These are phyloP conservation scores for Macrotrachela quadricornifera DNA, from an alignment of 1,140 invertebrate species.

Conservation along the genomic window DNA sequence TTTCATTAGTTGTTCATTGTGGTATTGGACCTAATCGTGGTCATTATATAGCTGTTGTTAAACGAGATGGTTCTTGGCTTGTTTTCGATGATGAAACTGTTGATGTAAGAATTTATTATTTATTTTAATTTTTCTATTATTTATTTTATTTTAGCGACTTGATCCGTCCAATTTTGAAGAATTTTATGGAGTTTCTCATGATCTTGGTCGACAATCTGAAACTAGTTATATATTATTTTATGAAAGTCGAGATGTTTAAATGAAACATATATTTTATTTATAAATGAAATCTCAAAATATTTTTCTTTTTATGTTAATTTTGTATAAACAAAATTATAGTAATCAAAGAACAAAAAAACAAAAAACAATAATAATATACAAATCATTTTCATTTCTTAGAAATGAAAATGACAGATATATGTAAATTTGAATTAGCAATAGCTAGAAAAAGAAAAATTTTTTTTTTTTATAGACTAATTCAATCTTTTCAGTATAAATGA, in stretches of 20 bases:
- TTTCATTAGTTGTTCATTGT: slow-evolving; percentile 96
- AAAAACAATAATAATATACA: no score
- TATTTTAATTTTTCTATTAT: slow-evolving; percentile 6
- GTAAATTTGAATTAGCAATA: no score
- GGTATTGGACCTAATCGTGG: slow-evolving; percentile 93
- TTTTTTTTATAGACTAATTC: no score
- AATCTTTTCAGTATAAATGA: no score
- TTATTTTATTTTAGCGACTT: slow-evolving; percentile 59
- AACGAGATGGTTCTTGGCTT: slow-evolving; percentile 94
- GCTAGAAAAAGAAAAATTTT: no score
- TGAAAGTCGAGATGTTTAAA: slow-evolving; percentile 47
- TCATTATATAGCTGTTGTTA: slow-evolving; percentile 98
- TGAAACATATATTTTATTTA: no score
- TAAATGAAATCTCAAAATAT: no score
- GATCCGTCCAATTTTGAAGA: slow-evolving; percentile 95
- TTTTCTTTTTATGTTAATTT: no score
- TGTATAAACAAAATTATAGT: no score
- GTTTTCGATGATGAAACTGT: slow-evolving; percentile 99
- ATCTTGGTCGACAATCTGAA: slow-evolving; percentile 89
- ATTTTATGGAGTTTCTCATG: slow-evolving; percentile 92
- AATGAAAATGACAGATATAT: no score
- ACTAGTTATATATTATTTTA: slow-evolving; percentile 99
- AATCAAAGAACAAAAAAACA: no score
- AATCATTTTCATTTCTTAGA: no score
- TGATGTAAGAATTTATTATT: slow-evolving; percentile 48